Base-by-base conservation (phyloP, 1,140 invertebrate species). In the Procambarus clarkii region DNA sequence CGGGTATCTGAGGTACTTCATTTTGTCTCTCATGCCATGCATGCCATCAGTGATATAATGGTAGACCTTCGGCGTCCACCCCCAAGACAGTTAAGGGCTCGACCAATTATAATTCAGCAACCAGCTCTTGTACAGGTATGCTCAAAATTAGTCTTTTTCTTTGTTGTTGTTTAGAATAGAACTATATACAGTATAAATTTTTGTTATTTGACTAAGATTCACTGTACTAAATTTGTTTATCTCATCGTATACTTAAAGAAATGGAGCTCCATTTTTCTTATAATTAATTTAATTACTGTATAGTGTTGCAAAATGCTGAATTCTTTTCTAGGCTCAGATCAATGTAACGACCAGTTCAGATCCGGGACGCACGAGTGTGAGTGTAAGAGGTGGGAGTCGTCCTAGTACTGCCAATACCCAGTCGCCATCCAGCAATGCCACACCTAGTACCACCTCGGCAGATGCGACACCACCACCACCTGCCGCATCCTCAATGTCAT, bases 21-120 rank as follows among this genome's bases (percentile, higher is more conserved):
- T 94, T 97, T 96, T 86, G 95, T 98, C 85, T 96, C 97, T 8
- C 98, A 99, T 94, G 97, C 97, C 45, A 97, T 97, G 94, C 98
- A 99, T 94, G 96, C 97, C 4, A 95, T 98, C 13, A 98, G 97
- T 94, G 98, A 99, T 93, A 95, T 98, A 54, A 97, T 97, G 94
- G 95, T 98, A 69, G 96, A 97, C 92, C 95, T 97, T 54, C 95
- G 95, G 46, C 95, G 96, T 91, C 94, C 96, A 9, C 96, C 97
- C 18, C 97, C 97, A 1, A 95, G 97, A 91, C 95, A 96, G 91
- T 94, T 98, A 45, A 95, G 96, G 79, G 97, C 96, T 93, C 95
- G 96, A 64, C 94, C 97, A 50, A 96, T 97, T 88, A 94, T 97
- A 69, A 96, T 97, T n/a, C 92, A 91, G 69, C 92, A 93, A 85